Base-by-base conservation (phyloP, 1,140 invertebrate species). In the Papilio aristodemus region DNA sequence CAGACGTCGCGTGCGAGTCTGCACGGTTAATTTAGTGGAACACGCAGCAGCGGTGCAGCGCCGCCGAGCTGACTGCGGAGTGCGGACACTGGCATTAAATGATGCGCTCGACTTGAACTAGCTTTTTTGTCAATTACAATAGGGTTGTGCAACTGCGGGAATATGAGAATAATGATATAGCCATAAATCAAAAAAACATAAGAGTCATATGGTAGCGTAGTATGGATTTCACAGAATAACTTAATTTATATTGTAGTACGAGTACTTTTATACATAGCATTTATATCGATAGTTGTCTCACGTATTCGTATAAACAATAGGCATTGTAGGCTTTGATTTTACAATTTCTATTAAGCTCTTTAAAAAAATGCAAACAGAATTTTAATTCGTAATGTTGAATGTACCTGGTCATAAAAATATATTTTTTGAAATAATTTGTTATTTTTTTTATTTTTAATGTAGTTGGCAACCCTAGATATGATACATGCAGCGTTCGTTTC, bases 31-130 rank as follows among this genome's bases (percentile, higher is more conserved):
- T 60, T 60, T 60, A 10, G 32, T 36, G 14, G 36, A 13, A 62
- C 36, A 27, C 2, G 17, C 14, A 22, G 27, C 54, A n/a, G n/a
- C 9, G 2, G 9, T 2, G 14, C 43, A 50, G 58, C 32, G 10
- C n/a, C 14, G 27, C 32, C 19, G 46, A 22, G 59, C 14, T 62
- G 38, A 62, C 32, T 50, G 43, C n/a, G n/a, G n/a, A n/a, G n/a
- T 50, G 59, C 59, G 14, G 59, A 37, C 59, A 38, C 36, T 62
- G 38, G 36, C 59, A 36, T 25, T 58, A 32, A 58, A 17, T 22
- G 46, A 50, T 13, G 38, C 38, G 10, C 4, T 39, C 10, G 38
- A 39, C 10, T 39, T 39, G 38, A 10, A 39, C 10, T 13, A 39
- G 10, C 13, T 39, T 39, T 39, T 39, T 39, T 13, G 38, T 11